Evolutionary conservation across 2,888 invertebrate species (phyloP), one percentile per base, ranked within the genome.

Genomic region (Lagria hirta): DNA sequence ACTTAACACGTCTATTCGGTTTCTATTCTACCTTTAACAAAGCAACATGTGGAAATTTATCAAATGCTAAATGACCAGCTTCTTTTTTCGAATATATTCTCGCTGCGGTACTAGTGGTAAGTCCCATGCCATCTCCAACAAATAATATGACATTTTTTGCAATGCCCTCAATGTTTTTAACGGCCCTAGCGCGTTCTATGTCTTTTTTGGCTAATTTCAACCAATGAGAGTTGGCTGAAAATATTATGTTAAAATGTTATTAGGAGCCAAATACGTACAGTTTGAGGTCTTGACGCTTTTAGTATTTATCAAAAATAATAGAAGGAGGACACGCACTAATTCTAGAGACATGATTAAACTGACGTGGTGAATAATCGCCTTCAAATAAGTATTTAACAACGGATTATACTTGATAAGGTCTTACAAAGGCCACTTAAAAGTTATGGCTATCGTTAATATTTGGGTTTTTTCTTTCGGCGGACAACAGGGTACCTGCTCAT

Each of bases 41-140:
- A 1, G 88, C 93, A 50, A 88, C 73, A 62, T 91, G 82, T 0
- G 89, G 87, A 60, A 94, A 92, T 51, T 78, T 80, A 66, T 94
- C 94, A 77, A 84, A 94, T 0, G 78, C 72, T 30, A 94, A 74
- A 48, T 78, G 73, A 27, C 86, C 84, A 13, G 77, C 79, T 65
- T 92, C 92, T 0, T 86, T 85, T 20, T 80, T 83, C 32, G 81
- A 83, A 68, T 84, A 84, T 40, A 93, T 88, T 58, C 94, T 78
- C 0, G 89, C 81, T 0, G 89, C 86, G 0, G 92, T 88, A 28
- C 88, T 78, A 0, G 93, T 92, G 49, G 88, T 84, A 0, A 86
- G 79, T 0, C 92, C 92, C 92, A 94, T 91, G 2, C 94, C 95
- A 64, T 95, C 94, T 0, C 93, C 94, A 2, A 95, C 73, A 65